These are phyloP conservation scores for Laspeyria flexula DNA, from an alignment of 2,888 invertebrate species.

Conservation along the genomic window DNA sequence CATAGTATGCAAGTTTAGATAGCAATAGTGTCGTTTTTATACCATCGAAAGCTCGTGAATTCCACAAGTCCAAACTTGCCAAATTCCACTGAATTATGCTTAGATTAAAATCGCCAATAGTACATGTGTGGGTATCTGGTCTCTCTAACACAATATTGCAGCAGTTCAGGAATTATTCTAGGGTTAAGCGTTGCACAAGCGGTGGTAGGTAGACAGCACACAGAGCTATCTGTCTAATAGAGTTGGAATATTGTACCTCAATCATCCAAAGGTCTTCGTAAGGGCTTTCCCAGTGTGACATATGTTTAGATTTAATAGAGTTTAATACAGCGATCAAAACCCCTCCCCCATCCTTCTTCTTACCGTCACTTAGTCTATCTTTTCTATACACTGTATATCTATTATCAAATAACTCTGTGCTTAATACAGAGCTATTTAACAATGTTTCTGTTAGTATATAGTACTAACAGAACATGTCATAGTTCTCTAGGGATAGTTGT, in stretches of 20 bases:
- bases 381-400: neutral
- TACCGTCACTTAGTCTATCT: neutral
- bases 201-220: conserved; percentile 16
- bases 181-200: neutral
- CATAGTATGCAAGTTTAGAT: too few species aligned
- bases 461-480: too few species aligned
- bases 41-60: too few species aligned
- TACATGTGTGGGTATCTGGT: neutral
- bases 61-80: neutral
- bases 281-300: neutral
- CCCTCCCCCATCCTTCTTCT: neutral
- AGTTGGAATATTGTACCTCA: neutral
- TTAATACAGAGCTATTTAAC: neutral
- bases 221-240: neutral
- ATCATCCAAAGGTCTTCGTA: neutral
- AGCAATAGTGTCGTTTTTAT: too few species aligned
- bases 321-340: neutral
- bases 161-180: conserved; percentile 5
- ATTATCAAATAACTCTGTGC: too few species aligned
- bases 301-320: neutral
- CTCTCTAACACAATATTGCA: conserved; percentile 2
- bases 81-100: conserved; percentile 1
- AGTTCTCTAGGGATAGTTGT: neutral
- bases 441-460: neutral
- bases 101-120: conserved; percentile 8